Base-by-base conservation (phyloP, 1,140 invertebrate genomes). In the Papilio dardanus region DNA sequence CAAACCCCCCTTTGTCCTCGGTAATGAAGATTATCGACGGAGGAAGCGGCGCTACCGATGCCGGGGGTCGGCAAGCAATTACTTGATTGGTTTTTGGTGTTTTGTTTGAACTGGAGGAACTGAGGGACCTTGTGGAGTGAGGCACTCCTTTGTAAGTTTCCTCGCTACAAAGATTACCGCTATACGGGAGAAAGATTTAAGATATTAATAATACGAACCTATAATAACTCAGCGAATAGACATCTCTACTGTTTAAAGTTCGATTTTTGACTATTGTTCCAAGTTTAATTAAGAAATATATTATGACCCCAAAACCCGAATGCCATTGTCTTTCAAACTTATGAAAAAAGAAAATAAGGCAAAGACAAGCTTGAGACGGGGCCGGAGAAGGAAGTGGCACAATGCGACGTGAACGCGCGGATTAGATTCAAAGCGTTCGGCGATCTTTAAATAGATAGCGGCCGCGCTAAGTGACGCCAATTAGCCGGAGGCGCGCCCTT, bases 21-120 rank as follows among this genome's bases (percentile, higher is more conserved):
- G 73, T 79, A 83, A 81, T 79, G 79, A 84, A 86, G 84, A 86
- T 86, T 85, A 87, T 87, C 84, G 81, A 82, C 71, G 79, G 76
- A 78, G 73, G 78, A 80, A 79, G 76, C 74, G 69, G 54, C 71
- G 77, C 75, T 77, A 76, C 76, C 68, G 77, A 77, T 76, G 76
- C 79, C 82, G 71, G 73, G 77, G 46, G 62, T 62, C 42, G 50
- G 21, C 46, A 54, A 65, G 58, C 73, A 83, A 86, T 85, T 85
- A 85, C 82, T 83, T 85, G 82, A 85, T 85, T 85, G 83, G 79
- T 82, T 85, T 85, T 82, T 79, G 81, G 76, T 77, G 79, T 79
- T 82, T 82, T 84, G 81, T 85, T 85, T 82, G 77, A 50, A 46
- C 54, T 71, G 40, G 28, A 71, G 42, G 69, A 71, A 71, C 54